Evolutionary conservation across 64 coral and sea anemone species (phyloP), one percentile per base, ranked within the genome.

Genomic region (Pocillopora damicornis): DNA sequence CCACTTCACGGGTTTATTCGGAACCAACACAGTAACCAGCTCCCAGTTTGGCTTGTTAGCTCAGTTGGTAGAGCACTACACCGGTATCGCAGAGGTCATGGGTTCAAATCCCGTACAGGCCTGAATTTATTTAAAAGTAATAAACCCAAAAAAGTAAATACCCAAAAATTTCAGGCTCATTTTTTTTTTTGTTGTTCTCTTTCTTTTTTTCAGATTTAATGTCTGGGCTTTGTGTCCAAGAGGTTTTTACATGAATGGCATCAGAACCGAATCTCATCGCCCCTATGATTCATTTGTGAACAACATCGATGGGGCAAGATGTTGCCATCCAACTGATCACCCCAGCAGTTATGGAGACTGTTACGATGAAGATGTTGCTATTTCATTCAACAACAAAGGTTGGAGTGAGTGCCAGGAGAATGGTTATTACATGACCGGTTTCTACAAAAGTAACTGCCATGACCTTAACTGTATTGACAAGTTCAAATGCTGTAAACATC

Each of bases 391-490:
- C 1, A 23, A 22, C 2, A 34, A 59, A 9, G 84, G 84, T 15
- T 75, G 66, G 67, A 87, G 67, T 30, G 58, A 34, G 35, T 87
- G 84, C 68, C 37, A 73, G 15, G 2, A 57, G 25, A 5, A 14
- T 4, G 84, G 67, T 42, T 74, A 74, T 59, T 87, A 74, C 22
- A 61, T 74, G 84, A 59, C 38, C 67, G 84, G 84, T 23, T 59
- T 87, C 20, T 87, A 87, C 67, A 73, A 37, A 4, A 17, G 42
- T 1, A 38, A 26, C 15, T 87, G 84, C 23, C 22, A 87, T 75
- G 12, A 58, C 4, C 42, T 87, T 35, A 57, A 75, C 13, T 87
- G 84, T 34, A 87, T 87, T 75, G 84, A 87, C n/a, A 87, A 61
- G 67, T 75, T 87, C 38, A 74, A 7, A 11, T 87, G 84, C 58